These are phyloP conservation scores for Neopelma chrysocephalum DNA, from an alignment of 2,797 vertebrate species.

Conservation along the genomic window DNA sequence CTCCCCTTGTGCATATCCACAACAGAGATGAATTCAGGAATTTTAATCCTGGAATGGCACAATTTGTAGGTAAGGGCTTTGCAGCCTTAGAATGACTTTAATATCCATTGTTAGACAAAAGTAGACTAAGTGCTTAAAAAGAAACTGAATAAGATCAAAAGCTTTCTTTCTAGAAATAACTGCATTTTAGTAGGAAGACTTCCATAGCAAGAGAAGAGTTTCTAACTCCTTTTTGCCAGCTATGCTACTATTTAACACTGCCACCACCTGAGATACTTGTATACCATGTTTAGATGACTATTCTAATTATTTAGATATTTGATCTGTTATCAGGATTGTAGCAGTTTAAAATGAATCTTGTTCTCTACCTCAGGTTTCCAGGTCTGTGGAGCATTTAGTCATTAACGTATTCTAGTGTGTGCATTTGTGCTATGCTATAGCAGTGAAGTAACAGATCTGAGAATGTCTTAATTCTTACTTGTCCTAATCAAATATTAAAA, in stretches of 20 bases:
- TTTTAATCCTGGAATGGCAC: slow-evolving; percentile 6
- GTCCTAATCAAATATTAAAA: background rate
- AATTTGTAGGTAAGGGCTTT: slow-evolving; percentile 5
- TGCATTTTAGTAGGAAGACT: background rate
- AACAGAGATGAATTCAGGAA: background rate
- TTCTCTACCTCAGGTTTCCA: background rate
- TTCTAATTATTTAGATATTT: background rate
- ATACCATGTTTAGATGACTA: background rate
- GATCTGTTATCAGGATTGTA: background rate
- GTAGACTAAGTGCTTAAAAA: background rate
- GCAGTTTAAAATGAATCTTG: background rate
- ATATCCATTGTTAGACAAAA: background rate
- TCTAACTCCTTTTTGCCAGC: background rate
- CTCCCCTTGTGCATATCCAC: background rate
- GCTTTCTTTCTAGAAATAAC: background rate
- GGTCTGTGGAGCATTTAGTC: background rate
- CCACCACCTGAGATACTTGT: background rate
- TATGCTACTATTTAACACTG: background rate
- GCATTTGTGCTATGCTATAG: background rate
- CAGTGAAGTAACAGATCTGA: background rate
- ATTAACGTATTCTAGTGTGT: background rate
- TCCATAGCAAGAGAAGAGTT: background rate
- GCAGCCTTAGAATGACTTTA: background rate
- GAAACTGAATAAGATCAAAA: background rate
- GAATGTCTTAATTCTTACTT: background rate